Evolutionary conservation across 2,888 invertebrate genomes (phyloP).

Genomic region (Harpagoxenus sublaevis): DNA sequence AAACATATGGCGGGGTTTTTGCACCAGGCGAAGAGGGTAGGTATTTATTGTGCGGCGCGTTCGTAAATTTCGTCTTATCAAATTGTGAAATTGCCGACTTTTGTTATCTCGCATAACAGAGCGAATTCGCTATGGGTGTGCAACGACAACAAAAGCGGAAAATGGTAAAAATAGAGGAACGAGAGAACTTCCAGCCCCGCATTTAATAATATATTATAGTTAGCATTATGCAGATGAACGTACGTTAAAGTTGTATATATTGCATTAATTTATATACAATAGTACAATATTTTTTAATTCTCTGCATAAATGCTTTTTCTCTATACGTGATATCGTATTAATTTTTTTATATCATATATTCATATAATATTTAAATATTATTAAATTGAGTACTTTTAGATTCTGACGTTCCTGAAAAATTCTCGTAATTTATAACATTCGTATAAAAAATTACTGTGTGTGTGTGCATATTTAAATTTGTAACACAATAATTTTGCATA

Average conservation of each 20-base stretch:
- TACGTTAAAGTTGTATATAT: slow-evolving; percentile 4
- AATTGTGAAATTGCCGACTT: slow-evolving; percentile 54
- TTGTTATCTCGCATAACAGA: slow-evolving; percentile 50
- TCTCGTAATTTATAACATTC: background rate
- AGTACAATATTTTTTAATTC: slow-evolving; percentile 18
- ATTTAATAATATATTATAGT: slow-evolving; percentile 35
- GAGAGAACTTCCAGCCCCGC: background rate
- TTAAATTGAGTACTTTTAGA: background rate
- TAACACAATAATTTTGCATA: background rate
- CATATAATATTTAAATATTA: background rate
- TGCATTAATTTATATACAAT: slow-evolving; percentile 32
- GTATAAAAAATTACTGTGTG: background rate
- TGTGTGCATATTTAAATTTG: background rate
- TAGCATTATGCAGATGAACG: slow-evolving; percentile 41
- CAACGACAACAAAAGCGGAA: slow-evolving; percentile 22
- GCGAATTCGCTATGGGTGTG: slow-evolving; percentile 26
- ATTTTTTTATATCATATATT: background rate
- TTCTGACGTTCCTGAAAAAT: slow-evolving; percentile 5
- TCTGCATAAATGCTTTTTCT: background rate
- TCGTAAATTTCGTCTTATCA: slow-evolving; percentile 53
- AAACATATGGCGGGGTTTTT: slow-evolving; percentile 38
- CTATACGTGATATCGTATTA: background rate
- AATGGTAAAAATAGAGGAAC: slow-evolving; percentile 41
- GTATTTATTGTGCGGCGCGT: slow-evolving; percentile 44
- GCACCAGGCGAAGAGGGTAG: slow-evolving; percentile 13